Conservation (phyloP, 2,888 invertebrate species). For the Macropis europaea region DNA sequence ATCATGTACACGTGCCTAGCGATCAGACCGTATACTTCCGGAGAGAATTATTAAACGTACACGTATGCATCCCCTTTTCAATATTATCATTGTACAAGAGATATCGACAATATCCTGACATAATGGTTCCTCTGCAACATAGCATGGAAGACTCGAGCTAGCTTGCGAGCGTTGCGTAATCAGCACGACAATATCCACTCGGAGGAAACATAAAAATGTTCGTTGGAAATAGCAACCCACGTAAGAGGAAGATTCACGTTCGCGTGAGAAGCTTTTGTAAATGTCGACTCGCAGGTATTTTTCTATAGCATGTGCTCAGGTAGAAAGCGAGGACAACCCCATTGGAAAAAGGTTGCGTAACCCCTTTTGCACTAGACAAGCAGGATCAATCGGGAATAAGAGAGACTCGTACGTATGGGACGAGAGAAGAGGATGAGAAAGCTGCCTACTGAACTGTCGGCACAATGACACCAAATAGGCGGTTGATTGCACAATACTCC, state of each 20-base stretch:
- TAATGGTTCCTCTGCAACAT: background rate
- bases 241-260: slow-evolving; percentile 11
- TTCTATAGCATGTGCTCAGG: slow-evolving; percentile 31
- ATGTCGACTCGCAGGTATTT: slow-evolving; percentile 47
- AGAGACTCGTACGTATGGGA: slow-evolving; percentile 44
- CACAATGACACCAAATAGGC: slow-evolving; percentile 79
- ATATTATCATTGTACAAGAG: background rate
- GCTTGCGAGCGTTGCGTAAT: slow-evolving; percentile 18
- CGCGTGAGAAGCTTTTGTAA: slow-evolving; percentile 34
- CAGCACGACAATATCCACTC: background rate
- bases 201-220: background rate
- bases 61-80: background rate
- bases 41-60: too few relatives aligned
- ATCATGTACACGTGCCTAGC: too few relatives aligned
- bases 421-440: slow-evolving; percentile 72
- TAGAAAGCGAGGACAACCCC: slow-evolving; percentile 46
- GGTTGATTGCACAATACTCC: slow-evolving; percentile 79
- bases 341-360: slow-evolving; percentile 56
- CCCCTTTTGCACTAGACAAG: slow-evolving; percentile 50
- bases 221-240: background rate
- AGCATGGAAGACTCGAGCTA: background rate
- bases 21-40: too few relatives aligned
- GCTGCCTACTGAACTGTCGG: slow-evolving; percentile 73
- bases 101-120: background rate
- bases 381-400: slow-evolving; percentile 54